phyloP scores from a whole-genome alignment of 2,113 vertebrate species.

The Alces alces region DNA sequence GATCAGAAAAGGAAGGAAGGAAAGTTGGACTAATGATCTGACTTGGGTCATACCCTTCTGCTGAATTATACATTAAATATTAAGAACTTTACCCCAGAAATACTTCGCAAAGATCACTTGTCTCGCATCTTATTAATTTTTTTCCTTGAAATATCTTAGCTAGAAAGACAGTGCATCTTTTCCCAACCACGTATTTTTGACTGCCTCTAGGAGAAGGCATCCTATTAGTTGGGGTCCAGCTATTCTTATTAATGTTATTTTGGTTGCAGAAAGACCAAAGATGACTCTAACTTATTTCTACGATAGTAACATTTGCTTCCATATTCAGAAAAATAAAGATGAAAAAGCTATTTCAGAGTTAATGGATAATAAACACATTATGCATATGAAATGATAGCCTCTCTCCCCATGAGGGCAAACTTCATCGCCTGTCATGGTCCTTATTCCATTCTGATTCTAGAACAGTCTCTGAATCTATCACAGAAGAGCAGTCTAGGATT shows the following conservation, averaged over 20 bases:
- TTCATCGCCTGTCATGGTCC: rapidly evolving
- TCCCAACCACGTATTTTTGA: neutral
- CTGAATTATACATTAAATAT: neutral
- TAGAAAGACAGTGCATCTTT: neutral
- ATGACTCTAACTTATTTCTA: neutral
- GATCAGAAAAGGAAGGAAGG: neutral
- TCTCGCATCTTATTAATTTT: neutral
- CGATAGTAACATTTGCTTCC: neutral
- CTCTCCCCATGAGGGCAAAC: neutral
- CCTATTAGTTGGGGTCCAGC: neutral
- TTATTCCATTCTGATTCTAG: neutral
- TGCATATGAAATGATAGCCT: neutral
- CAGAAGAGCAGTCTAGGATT: neutral
- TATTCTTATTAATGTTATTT: neutral
- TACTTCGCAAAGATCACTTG: neutral
- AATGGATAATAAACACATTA: neutral
- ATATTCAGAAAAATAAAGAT: neutral
- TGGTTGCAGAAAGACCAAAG: neutral
- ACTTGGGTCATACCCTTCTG: neutral
- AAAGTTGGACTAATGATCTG: neutral
- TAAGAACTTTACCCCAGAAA: neutral
- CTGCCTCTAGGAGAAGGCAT: neutral
- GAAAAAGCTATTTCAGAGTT: neutral
- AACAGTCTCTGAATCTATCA: neutral
- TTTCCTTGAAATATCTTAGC: neutral